Conservation (phyloP, 2,113 vertebrate genomes). For the Setophaga coronata region DNA sequence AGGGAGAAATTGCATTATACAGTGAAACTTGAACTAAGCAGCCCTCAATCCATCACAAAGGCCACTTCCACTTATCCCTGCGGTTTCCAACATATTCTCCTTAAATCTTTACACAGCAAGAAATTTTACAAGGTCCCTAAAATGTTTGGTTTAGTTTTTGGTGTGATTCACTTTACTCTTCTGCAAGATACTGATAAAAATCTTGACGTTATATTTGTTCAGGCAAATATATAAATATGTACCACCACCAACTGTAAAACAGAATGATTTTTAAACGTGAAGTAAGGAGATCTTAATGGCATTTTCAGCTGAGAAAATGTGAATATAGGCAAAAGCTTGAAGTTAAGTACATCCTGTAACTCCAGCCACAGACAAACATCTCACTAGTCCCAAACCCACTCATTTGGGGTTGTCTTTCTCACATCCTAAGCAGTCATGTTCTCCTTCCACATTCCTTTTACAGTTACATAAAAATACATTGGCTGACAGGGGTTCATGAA, state of each 20-base stretch:
- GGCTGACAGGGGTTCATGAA: not conserved
- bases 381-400: not conserved
- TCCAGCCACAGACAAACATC: not conserved
- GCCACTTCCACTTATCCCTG: not conserved
- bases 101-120: not conserved
- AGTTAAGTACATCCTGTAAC: not conserved
- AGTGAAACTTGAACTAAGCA: not conserved
- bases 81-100: not conserved
- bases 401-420: not conserved
- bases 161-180: not conserved
- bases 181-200: not conserved
- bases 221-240: not conserved
- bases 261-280: not conserved
- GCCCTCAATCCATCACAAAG: not conserved
- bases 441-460: not conserved
- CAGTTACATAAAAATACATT: not conserved
- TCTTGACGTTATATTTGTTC: not conserved
- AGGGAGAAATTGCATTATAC: not conserved
- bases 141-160: not conserved
- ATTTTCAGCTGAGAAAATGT: not conserved
- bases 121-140: not conserved
- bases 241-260: not conserved
- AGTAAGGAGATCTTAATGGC: not conserved
- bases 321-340: not conserved
- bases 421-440: not conserved